These are phyloP conservation scores for Columba livia DNA, from an alignment of 2,113 vertebrate genomes.

Conservation along the genomic window DNA sequence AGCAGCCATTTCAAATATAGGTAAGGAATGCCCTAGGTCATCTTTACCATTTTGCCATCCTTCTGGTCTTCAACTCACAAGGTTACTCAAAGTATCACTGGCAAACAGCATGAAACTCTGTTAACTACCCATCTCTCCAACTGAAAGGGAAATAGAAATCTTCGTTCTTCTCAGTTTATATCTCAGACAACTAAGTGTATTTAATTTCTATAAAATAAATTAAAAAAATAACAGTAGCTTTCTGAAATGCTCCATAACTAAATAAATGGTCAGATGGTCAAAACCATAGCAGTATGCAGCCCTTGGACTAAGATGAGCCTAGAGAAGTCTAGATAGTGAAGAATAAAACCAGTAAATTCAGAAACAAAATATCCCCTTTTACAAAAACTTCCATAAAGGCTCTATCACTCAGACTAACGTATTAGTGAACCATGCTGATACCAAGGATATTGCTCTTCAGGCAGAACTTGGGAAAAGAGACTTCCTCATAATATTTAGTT, in stretches of 20 bases:
- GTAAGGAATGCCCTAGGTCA: not conserved
- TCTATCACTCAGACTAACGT: not conserved
- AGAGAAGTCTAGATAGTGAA: not conserved
- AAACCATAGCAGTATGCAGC: rapidly evolving
- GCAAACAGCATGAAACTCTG: not conserved
- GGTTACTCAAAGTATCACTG: not conserved
- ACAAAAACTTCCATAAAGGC: not conserved
- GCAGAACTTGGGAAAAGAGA: not conserved
- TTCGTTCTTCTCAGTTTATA: not conserved
- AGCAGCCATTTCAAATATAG: not conserved
- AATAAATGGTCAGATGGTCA: not conserved
- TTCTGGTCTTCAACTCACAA: not conserved
- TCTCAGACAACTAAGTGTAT: not conserved
- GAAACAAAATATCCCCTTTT: not conserved
- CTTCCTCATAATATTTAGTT: not conserved
- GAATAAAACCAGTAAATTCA: not conserved
- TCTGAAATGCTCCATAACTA: not conserved
- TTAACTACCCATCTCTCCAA: not conserved
- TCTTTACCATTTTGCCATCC: not conserved
- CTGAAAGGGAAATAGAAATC: not conserved
- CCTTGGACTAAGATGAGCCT: not conserved
- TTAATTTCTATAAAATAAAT: not conserved
- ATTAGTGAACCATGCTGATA: not conserved
- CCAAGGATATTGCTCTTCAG: not conserved
- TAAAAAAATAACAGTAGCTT: not conserved